phyloP scores from a whole-genome alignment of 1,140 invertebrate genomes.

The Telenomus remus region DNA sequence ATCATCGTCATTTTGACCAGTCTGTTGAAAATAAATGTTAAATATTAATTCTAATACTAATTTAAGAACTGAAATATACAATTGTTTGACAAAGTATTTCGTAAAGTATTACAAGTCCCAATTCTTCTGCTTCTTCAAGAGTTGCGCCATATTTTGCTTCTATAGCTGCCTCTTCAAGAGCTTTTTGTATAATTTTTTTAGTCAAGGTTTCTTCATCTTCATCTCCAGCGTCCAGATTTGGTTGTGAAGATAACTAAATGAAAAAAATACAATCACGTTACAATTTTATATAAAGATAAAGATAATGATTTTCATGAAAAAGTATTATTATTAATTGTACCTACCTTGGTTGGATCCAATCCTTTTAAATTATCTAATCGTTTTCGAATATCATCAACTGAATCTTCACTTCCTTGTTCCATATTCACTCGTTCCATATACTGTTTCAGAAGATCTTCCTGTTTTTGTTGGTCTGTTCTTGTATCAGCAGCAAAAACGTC shows the following conservation, averaged over 20 bases:
- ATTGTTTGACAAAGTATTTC: too few relatives aligned
- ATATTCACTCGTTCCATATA: constrained; percentile 65
- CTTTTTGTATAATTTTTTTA: constrained; percentile 66
- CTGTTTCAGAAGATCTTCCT: constrained; percentile 68
- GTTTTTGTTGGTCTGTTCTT: constrained; percentile 67
- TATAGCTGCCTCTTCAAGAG: constrained; percentile 65
- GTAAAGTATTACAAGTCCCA: constrained; percentile 57
- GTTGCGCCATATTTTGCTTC: constrained; percentile 62
- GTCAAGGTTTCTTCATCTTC: constrained; percentile 59
- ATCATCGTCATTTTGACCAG: constrained; percentile 19
- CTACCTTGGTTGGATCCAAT: constrained; percentile 59
- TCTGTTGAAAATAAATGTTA: too few relatives aligned
- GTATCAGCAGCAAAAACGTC: constrained; percentile 60
- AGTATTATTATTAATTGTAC: constrained; percentile 2
- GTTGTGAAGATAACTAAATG: constrained; percentile 8
- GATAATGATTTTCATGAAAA: background rate
- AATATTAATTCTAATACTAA: too few relatives aligned
- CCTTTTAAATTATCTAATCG: constrained; percentile 60
- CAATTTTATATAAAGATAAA: too few relatives aligned
- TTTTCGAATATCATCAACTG: constrained; percentile 58
- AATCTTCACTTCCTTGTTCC: constrained; percentile 29
- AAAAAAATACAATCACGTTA: too few relatives aligned
- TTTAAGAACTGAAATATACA: too few relatives aligned
- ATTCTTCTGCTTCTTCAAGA: constrained; percentile 58
- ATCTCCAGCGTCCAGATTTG: constrained; percentile 40